A percentile compares a stretch with the other conserved stretches of the same genome.
Conservation (phyloP, 2,888 invertebrate species). For the Hirudinaria manillensis region DNA sequence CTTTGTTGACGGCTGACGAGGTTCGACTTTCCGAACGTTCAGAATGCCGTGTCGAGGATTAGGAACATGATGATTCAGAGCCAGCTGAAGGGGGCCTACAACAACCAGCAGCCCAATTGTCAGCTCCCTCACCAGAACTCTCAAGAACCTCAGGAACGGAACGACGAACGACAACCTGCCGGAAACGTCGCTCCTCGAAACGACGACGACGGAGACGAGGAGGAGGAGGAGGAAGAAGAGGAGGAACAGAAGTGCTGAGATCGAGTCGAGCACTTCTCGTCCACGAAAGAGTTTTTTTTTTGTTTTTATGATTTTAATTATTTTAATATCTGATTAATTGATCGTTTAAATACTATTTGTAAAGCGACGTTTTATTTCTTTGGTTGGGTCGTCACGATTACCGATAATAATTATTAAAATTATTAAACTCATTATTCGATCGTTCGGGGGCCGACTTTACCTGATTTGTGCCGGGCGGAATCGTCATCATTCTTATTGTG, state of each 20-base stretch:
- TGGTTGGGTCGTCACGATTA: too few species aligned
- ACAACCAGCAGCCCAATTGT: slow-evolving; percentile 1
- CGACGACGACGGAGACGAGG: slow-evolving; percentile 5
- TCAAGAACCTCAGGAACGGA: background rate
- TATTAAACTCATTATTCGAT: too few species aligned
- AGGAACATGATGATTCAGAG: slow-evolving; percentile 19
- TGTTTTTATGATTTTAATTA: background rate
- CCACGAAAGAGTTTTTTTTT: background rate
- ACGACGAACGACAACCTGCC: background rate
- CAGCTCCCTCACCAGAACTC: slow-evolving; percentile 3
- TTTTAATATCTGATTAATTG: too few species aligned
- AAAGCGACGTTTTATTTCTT: too few species aligned
- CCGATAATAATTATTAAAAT: too few species aligned
- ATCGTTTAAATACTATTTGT: too few species aligned
- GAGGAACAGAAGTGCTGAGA: background rate
- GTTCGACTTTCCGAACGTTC: background rate
- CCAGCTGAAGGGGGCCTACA: slow-evolving; percentile 11
- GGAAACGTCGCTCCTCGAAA: background rate
- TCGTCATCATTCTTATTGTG: background rate
- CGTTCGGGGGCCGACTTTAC: too few species aligned
- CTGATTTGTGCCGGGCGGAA: background rate
- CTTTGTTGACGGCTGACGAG: too few species aligned
- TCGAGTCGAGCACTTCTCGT: background rate
- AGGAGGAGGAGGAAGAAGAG: slow-evolving; percentile 9
- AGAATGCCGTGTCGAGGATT: slow-evolving; percentile 12